Evolutionary conservation across 2,888 invertebrate species (phyloP), one percentile per base, ranked within the genome.

Genomic region (Laspeyria flexula): DNA sequence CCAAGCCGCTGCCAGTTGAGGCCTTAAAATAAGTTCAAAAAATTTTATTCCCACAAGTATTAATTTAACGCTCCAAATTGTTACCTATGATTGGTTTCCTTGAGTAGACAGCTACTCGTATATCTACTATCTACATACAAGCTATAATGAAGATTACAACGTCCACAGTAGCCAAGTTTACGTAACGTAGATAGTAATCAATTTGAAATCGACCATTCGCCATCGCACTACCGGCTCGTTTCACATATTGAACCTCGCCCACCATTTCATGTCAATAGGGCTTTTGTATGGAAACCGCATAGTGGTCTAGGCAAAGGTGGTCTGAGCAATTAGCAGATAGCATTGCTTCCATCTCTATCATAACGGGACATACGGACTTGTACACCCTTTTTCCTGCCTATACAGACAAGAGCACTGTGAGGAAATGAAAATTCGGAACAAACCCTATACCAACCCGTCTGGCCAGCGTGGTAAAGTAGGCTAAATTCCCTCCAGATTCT

Each of bases 311-410:
- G 73, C 79, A 79, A 81, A 85, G 84, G 86, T 83, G 79, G 80
- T 75, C 73, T 73, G 70, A 74, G 79, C 86, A 88, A 88, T 89
- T 87, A 86, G 81, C 71, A 81, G 81, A 86, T 88, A 81, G 85
- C 75, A 75, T 78, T 72, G 69, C 71, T 47, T 70, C 60, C 62
- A 67, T 68, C 65, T 65, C 66, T 54, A 63, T 63, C 56, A 65
- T 63, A 56, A 58, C 51, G 60, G 18, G 52, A 59, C 48, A 70
- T 52, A 76, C 67, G 13, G 63, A 0, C 34, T 25, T 7, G 4
- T 25, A 25, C 7, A 25, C 21, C 7, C 6, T 25, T 6, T 7
- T 6, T 6, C 25, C 7, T 25, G 9, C 25, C 7, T 7, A 25
- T 25, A n/a, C n/a, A n/a, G n/a, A n/a, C n/a, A n/a, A n/a, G n/a